Conservation (phyloP, 2,113 vertebrate genomes). For the Festucalex cinctus region DNA sequence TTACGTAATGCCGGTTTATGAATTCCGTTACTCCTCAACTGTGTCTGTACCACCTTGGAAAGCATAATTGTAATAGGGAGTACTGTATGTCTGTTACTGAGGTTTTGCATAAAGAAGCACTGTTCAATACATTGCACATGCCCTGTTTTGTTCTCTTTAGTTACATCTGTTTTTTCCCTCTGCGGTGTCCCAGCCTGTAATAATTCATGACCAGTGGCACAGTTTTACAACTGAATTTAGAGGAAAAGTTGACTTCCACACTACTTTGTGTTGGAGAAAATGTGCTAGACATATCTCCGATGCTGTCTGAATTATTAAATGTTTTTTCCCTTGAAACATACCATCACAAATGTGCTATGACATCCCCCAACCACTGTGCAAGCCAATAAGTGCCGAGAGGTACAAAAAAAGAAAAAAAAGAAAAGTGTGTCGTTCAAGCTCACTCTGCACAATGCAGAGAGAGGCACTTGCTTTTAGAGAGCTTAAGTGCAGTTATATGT, state of each 20-base stretch:
- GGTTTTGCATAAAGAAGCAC: no score
- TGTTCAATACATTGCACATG: neutral
- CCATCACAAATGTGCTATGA: neutral
- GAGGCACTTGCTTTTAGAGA: no score
- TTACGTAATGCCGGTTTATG: no score
- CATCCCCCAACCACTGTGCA: neutral
- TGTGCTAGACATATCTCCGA: slow-evolving; percentile 9
- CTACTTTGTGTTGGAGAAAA: slow-evolving; percentile 12
- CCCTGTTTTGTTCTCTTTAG: slow-evolving; percentile 4
- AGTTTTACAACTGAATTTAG: slow-evolving; percentile 21
- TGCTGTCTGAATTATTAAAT: slow-evolving; percentile 26
- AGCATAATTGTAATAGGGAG: no score
- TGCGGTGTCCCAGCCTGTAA: slow-evolving; percentile 25
- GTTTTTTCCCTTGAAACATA: slow-evolving; percentile 10
- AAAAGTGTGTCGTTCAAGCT: no score
- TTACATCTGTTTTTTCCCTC: slow-evolving; percentile 11
- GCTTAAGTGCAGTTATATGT: no score
- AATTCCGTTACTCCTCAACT: no score
- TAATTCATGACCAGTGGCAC: slow-evolving; percentile 20
- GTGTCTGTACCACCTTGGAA: no score
- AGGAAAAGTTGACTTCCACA: slow-evolving; percentile 9
- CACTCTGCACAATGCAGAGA: no score
- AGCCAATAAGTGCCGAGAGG: no score
- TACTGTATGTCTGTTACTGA: no score
- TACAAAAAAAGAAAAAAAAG: no score